These are phyloP conservation scores for Dasyprocta punctata DNA, from an alignment of 2,113 vertebrate species.

Conservation along the genomic window DNA sequence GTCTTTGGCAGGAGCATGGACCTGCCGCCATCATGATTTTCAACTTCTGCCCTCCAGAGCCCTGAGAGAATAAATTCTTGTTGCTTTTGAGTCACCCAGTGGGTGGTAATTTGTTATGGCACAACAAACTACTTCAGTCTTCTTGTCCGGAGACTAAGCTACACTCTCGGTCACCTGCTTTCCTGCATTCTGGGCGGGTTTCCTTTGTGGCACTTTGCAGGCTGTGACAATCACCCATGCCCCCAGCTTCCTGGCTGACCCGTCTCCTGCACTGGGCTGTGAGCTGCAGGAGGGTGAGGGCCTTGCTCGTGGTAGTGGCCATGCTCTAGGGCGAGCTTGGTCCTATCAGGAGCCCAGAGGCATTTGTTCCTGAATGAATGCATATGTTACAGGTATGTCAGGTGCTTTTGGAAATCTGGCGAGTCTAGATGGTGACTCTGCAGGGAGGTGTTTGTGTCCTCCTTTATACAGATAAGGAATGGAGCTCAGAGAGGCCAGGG, in stretches of 20 bases:
- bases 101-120: not conserved
- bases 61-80: not conserved
- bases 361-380: not conserved
- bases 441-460: not conserved
- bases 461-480: not conserved
- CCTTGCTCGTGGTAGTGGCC: not conserved
- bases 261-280: not conserved
- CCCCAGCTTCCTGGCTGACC: not conserved
- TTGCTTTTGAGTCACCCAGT: not conserved
- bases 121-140: not conserved
- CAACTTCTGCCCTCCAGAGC: not conserved
- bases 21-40: not conserved
- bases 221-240: not conserved
- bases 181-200: fast-evolving
- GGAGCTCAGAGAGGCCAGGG: not conserved
- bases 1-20: fast-evolving
- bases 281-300: not conserved
- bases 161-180: fast-evolving
- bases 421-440: not conserved
- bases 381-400: not conserved
- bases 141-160: not conserved
- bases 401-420: not conserved
- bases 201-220: not conserved
- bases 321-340: not conserved
- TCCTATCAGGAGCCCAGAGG: too few species aligned